Percentiles rank a stretch among this genome's conserved stretches.
Conservation (phyloP, 2,113 vertebrate genomes). For the Ophiodon elongatus region DNA sequence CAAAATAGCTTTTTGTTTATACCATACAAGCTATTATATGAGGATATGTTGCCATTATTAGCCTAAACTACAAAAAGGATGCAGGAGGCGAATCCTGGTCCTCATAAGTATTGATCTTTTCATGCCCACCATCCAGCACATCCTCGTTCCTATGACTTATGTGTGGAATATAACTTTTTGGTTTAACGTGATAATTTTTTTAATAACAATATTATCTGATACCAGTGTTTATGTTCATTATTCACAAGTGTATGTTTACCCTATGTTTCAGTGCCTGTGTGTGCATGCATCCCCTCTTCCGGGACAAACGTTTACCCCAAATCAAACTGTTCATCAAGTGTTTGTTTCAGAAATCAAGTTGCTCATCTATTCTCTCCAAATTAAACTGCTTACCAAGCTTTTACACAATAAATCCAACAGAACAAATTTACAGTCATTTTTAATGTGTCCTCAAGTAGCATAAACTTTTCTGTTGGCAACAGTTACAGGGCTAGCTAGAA, state of each 20-base stretch:
- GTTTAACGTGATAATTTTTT: background rate
- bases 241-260: background rate
- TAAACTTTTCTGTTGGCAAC: conserved; percentile 21
- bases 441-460: background rate
- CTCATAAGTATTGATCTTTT: background rate
- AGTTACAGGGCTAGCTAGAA: conserved; percentile 24
- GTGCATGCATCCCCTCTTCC: background rate
- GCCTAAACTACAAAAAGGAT: background rate
- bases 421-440: conserved; percentile 9
- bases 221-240: background rate
- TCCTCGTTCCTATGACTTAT: background rate
- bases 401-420: background rate
- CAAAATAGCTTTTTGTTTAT: background rate
- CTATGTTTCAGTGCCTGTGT: background rate
- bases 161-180: background rate
- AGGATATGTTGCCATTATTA: background rate
- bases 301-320: too few species aligned
- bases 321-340: background rate
- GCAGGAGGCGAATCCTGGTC: too few species aligned
- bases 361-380: background rate
- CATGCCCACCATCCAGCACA: background rate
- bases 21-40: too few species aligned
- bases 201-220: background rate
- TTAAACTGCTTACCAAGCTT: conserved; percentile 3
- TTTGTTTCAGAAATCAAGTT: too few species aligned